Conservation (phyloP, 2,797 vertebrate genomes). For the Kryptopterus vitreolus region DNA sequence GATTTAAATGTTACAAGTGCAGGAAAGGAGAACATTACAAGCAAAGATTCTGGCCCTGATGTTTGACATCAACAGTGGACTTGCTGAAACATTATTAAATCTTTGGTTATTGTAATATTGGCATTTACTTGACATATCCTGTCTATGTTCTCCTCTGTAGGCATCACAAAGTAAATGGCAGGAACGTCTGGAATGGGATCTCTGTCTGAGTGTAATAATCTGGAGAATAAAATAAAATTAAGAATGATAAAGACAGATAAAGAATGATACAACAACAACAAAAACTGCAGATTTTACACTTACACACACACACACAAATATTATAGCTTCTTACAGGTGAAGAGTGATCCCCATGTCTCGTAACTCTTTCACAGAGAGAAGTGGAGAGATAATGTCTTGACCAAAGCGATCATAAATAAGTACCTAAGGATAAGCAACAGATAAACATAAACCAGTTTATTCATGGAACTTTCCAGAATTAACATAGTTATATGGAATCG, state of each 20-base stretch:
- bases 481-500: background rate
- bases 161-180: conserved; percentile 95
- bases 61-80: background rate
- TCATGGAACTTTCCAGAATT: background rate
- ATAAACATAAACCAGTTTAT: background rate
- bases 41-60: background rate
- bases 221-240: conserved; percentile 56
- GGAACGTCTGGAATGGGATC: conserved; percentile 96
- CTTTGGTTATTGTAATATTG: background rate
- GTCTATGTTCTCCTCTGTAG: conserved; percentile 96
- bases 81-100: background rate
- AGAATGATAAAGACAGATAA: background rate
- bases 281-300: background rate
- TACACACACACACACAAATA: too few relatives aligned
- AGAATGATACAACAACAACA: too few relatives aligned
- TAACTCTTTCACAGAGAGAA: conserved; percentile 93
- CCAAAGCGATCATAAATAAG: conserved; percentile 96
- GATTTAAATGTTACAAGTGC: background rate
- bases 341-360: conserved; percentile 97
- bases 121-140: conserved; percentile 90
- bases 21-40: background rate
- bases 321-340: conserved; percentile 82
- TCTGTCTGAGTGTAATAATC: conserved; percentile 92
- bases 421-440: conserved; percentile 71
- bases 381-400: conserved; percentile 96